phyloP scores from a whole-genome alignment of 2,888 invertebrate genomes.

The Furcula furcula region DNA sequence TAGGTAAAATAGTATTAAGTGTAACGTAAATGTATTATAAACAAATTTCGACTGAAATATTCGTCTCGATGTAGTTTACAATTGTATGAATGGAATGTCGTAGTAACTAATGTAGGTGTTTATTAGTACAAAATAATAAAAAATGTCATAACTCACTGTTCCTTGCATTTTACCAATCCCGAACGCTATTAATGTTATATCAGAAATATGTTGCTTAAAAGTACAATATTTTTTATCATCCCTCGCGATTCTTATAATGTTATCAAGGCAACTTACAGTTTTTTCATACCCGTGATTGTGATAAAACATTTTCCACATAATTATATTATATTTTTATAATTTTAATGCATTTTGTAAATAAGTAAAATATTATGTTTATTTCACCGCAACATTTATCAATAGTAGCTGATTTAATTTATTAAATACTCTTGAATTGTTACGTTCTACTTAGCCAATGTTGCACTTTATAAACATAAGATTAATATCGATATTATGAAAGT shows the following conservation, averaged over 20 bases:
- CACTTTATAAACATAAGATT: conserved; percentile 73
- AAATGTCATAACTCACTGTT: conserved; percentile 34
- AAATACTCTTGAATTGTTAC: conserved; percentile 73
- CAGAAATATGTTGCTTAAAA: not conserved
- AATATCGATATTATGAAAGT: conserved; percentile 70
- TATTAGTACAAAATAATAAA: conserved; percentile 74
- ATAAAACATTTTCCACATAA: conserved; percentile 2
- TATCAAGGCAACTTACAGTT: conserved; percentile 19
- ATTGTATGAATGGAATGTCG: conserved; percentile 69
- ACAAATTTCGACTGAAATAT: conserved; percentile 78
- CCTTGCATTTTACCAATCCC: conserved; percentile 18
- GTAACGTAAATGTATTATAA: conserved; percentile 69
- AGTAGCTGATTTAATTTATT: conserved; percentile 73
- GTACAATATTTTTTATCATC: not conserved
- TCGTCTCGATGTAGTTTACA: conserved; percentile 77
- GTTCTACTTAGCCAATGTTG: conserved; percentile 76
- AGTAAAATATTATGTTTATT: conserved; percentile 57
- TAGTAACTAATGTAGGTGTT: conserved; percentile 70
- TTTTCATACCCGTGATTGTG: not conserved
- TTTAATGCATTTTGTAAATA: conserved; percentile 79
- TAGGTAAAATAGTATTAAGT: conserved; percentile 56
- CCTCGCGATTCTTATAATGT: too few species aligned
- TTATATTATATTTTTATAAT: conserved; percentile 48
- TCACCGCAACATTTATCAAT: conserved; percentile 52
- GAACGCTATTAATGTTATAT: not conserved